These are phyloP conservation scores for Odobenus rosmarus DNA, from an alignment of 2,113 vertebrate species.

Conservation along the genomic window DNA sequence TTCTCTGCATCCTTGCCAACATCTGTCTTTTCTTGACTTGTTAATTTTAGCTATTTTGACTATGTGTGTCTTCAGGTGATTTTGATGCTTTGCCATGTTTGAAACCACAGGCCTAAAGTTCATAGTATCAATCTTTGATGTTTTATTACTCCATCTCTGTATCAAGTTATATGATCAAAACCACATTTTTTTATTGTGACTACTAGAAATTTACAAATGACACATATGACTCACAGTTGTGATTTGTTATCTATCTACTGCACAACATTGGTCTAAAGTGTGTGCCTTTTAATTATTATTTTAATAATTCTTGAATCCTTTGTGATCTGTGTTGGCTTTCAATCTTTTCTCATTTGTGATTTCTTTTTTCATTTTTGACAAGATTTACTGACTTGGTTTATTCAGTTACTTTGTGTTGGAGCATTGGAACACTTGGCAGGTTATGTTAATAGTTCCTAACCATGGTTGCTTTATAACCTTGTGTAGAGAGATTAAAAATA, in stretches of 20 bases:
- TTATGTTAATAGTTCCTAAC: slow-evolving; percentile 24
- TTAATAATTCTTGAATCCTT: not conserved
- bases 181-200: not conserved
- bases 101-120: not conserved
- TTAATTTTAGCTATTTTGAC: not conserved
- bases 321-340: not conserved
- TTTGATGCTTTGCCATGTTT: not conserved
- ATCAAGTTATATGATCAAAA: not conserved
- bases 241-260: not conserved
- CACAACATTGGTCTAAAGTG: not conserved
- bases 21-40: not conserved
- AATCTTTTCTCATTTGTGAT: not conserved
- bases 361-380: slow-evolving; percentile 4
- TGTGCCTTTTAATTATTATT: slow-evolving; percentile 37
- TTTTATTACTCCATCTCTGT: not conserved
- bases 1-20: too few relatives aligned
- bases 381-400: slow-evolving; percentile 9
- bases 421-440: not conserved
- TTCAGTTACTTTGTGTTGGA: not conserved
- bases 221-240: not conserved
- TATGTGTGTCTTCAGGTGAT: not conserved
- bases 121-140: not conserved
- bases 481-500: slow-evolving; percentile 27
- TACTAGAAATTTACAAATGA: slow-evolving; percentile 40
- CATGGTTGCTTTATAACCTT: not conserved